Base-by-base conservation (phyloP, 2,113 vertebrate species). In the Catharus fuscescens region DNA sequence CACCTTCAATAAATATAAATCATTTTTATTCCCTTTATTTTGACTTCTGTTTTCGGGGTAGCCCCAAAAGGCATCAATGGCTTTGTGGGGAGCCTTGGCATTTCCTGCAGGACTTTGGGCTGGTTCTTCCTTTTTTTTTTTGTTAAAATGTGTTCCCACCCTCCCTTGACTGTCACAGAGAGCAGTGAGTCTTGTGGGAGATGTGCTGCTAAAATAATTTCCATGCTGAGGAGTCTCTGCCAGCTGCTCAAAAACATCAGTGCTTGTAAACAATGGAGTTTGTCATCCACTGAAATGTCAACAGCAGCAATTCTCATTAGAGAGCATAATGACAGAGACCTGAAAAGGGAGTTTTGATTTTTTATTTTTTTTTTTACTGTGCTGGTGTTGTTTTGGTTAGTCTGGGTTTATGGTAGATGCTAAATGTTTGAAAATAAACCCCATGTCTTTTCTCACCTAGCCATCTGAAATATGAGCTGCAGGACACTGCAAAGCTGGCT, bases 101-200 rank as follows among this genome's bases (percentile, higher is more conserved):
- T 17, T 25, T 56, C 47, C 56, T 42, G 47, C 47, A 34, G 29
- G 47, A 6, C 1, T 1, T 10, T 20, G 59, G 60, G 24, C 16
- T 64, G 32, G 7, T 38, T 74, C 38, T 77, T 90, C 56, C 42
- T 86, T 52, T 38, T 66, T 59, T 18, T 48, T 23, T 47, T 24
- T 8, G 24, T 9, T 12, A 32, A 57, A 82, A 50, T 23, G 4
- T 12, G 14, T 54, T 77, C 78, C 56, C 26, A 25, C 10, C 36
- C 40, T 48, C 28, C 19, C 5, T 40, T 18, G 23, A 8, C 5
- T 18, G 10, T 8, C 5, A 0, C 34, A 12, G 32, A 7, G 31
- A 45, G 40, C 0, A 2, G 7, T 29, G 32, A 32, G 16, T n/a
- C 26, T 47, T 6, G 3, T n/a, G 65, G 64, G 70, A 66, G 83